Evolutionary conservation across 2,113 vertebrate species (phyloP).

Genomic region (Elaphurus davidianus): DNA sequence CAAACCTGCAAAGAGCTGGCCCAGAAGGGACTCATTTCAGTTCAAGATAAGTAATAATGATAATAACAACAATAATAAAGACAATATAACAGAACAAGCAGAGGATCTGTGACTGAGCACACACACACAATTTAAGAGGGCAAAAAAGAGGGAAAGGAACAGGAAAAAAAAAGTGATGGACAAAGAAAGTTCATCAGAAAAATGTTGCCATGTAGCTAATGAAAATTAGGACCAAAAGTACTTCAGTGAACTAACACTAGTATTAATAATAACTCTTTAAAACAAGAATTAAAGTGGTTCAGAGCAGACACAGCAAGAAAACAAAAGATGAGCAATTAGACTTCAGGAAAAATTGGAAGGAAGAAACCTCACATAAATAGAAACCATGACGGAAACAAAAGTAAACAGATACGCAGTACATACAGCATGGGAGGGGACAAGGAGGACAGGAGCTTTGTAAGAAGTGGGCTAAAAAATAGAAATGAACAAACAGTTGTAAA

Average conservation of each 20-base stretch:
- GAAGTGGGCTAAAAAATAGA: neutral
- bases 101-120: neutral
- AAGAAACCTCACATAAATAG: neutral
- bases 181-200: neutral
- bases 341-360: neutral
- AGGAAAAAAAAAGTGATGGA: neutral
- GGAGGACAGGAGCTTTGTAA: no score
- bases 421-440: accelerated
- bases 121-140: neutral
- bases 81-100: neutral
- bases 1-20: neutral
- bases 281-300: neutral
- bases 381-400: neutral
- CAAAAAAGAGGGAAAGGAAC: neutral
- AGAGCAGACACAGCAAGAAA: neutral
- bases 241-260: neutral
- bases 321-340: neutral
- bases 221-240: neutral
- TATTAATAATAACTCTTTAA: neutral
- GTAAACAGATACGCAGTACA: accelerated
- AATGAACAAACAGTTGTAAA: neutral
- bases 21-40: neutral
- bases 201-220: neutral
- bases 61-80: neutral
- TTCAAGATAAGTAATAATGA: neutral